These are phyloP conservation scores for Caenorhabditis virilis DNA, from an alignment of 2,888 invertebrate species.

Conservation along the genomic window DNA sequence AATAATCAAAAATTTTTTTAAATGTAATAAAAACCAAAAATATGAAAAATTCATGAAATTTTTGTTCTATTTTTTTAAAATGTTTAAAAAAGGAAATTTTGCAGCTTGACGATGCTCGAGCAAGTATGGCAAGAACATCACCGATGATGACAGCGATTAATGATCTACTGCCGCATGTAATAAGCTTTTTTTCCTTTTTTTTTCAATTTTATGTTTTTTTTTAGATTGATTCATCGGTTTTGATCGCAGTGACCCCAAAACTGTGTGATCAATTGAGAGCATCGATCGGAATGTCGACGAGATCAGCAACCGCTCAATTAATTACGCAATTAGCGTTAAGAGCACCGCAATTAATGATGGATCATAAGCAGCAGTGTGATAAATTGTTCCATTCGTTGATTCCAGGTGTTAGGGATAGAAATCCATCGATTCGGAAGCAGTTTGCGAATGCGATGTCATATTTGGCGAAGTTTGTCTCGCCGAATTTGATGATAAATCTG, in stretches of 20 bases:
- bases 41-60: neutral
- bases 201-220: neutral
- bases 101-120: conserved; percentile 78
- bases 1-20: too few relatives aligned
- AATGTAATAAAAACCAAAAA: conserved; percentile 2
- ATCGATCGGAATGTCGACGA: conserved; percentile 47
- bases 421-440: conserved; percentile 55
- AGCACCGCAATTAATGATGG: conserved; percentile 47
- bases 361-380: conserved; percentile 38
- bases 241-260: conserved; percentile 31
- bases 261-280: conserved; percentile 44
- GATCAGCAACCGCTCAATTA: conserved; percentile 48
- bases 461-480: conserved; percentile 45
- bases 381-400: conserved; percentile 42
- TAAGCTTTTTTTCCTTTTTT: neutral
- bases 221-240: conserved; percentile 33
- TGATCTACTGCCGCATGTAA: conserved; percentile 45
- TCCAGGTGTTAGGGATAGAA: conserved; percentile 49
- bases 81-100: too few relatives aligned
- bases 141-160: conserved; percentile 74
- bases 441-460: conserved; percentile 51
- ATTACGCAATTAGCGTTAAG: conserved; percentile 47
- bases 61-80: neutral
- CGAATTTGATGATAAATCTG: conserved; percentile 39
- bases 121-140: conserved; percentile 82